These are phyloP conservation scores for Aphaenogaster rudis DNA, from an alignment of 1,140 invertebrate genomes.

Conservation along the genomic window DNA sequence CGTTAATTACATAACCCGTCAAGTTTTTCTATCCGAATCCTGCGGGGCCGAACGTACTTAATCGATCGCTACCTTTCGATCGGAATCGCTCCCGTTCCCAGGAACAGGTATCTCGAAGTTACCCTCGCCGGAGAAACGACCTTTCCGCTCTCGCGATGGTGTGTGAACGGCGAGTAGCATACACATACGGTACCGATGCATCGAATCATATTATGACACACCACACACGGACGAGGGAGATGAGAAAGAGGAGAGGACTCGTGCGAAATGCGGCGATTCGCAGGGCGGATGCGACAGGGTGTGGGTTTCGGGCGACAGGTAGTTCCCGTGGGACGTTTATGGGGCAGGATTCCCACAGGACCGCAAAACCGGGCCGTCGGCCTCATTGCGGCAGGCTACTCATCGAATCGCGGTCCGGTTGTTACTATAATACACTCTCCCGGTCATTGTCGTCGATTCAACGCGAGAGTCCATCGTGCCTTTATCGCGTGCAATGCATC, in stretches of 20 bases:
- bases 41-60: slow-evolving; percentile 32
- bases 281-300: slow-evolving; percentile 69
- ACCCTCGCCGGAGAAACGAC: slow-evolving; percentile 66
- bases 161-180: slow-evolving; percentile 50
- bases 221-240: slow-evolving; percentile 33
- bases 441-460: slow-evolving; percentile 66
- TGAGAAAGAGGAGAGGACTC: slow-evolving; percentile 72
- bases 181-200: not conserved
- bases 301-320: slow-evolving; percentile 77
- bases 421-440: slow-evolving; percentile 43
- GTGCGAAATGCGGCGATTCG: slow-evolving; percentile 79
- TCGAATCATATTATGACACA: slow-evolving; percentile 8
- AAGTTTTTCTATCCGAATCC: not conserved
- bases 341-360: slow-evolving; percentile 80
- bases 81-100: slow-evolving; percentile 75
- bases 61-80: slow-evolving; percentile 69
- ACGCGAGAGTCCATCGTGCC: not conserved
- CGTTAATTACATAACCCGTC: not conserved
- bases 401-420: slow-evolving; percentile 55
- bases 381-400: slow-evolving; percentile 32
- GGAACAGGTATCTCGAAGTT: slow-evolving; percentile 77
- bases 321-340: slow-evolving; percentile 81
- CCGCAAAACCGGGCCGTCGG: slow-evolving; percentile 57
- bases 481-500: slow-evolving; percentile 26
- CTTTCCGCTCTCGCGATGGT: slow-evolving; percentile 64